Percentiles rank a stretch among this genome's conserved stretches.
These are phyloP conservation scores for Pollicipes pollicipes DNA, from an alignment of 1,140 invertebrate genomes.

Conservation along the genomic window DNA sequence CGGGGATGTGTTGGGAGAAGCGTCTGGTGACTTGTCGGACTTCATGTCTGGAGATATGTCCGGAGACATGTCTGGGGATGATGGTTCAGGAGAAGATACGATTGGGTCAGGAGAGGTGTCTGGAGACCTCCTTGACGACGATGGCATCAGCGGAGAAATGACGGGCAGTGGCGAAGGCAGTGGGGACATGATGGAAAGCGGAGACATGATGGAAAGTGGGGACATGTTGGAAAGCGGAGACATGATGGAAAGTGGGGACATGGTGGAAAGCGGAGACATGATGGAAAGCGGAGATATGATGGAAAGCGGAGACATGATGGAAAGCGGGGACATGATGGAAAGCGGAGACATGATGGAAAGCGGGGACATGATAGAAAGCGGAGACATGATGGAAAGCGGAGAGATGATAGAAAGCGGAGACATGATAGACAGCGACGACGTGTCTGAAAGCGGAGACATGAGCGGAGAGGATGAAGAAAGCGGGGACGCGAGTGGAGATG, in stretches of 20 bases:
- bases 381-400: background rate
- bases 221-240: no score
- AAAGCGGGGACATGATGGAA: no score
- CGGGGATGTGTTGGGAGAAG: background rate
- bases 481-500: no score
- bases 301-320: no score
- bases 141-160: background rate
- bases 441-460: background rate
- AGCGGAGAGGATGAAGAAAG: background rate
- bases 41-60: background rate
- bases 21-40: background rate
- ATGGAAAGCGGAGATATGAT: no score
- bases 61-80: background rate
- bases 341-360: no score
- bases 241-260: no score
- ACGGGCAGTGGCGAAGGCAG: background rate
- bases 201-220: no score
- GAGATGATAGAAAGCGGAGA: background rate
- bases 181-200: background rate
- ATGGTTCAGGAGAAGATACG: background rate
- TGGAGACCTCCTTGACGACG: background rate
- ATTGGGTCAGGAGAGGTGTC: background rate
- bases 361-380: no score
- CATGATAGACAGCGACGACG: no score
- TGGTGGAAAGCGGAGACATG: no score